Evolutionary conservation across 2,797 vertebrate genomes (phyloP), one percentile per base, ranked within the genome.

Genomic region (Halcyon leucocephala): DNA sequence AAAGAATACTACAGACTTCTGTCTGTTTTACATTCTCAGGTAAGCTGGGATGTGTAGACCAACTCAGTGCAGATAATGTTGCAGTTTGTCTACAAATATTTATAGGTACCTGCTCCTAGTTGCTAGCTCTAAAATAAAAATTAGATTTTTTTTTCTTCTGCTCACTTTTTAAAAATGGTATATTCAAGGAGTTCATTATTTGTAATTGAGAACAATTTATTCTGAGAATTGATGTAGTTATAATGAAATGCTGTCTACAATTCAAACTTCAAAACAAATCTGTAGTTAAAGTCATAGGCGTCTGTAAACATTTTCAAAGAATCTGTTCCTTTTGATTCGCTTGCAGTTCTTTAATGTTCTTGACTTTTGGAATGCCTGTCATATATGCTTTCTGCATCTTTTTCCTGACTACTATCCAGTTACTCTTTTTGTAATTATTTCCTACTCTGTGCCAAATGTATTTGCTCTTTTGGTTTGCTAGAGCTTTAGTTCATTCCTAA

Each of bases 11-110:
- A 99, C 96, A 98, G 99, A 35, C 97, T 99, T 11, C 98, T 99
- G 9, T 99, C 99, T 31, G 99, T 99, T 81, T 98, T 99, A 70
- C 99, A 99, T 96, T 99, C 99, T 12, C 99, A 99, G 98, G 99
- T 99, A 97, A 96, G 62, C 77, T 74, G 74, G 70, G 49, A 54
- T 4, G 3, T 18, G 4, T 6, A 77, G 55, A 89, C 28, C 17
- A 62, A 25, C 7, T 54, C 4, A n/a, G 7, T 60, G 51, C 24
- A 71, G 31, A 37, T 71, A 52, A 48, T 79, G 9, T 46, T 79
- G 49, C 19, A 31, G 26, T 21, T 71, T 61, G 26, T 35, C 35
- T 17, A 28, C 55, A 70, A 21, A 12, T 57, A 2, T 51, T 72
- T 55, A 20, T 72, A 81, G 29, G 7, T 49, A 49, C 57, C 7